Percentiles rank a stretch among this genome's conserved stretches.
These are phyloP conservation scores for Passer domesticus DNA, from an alignment of 2,113 vertebrate genomes.

Conservation along the genomic window DNA sequence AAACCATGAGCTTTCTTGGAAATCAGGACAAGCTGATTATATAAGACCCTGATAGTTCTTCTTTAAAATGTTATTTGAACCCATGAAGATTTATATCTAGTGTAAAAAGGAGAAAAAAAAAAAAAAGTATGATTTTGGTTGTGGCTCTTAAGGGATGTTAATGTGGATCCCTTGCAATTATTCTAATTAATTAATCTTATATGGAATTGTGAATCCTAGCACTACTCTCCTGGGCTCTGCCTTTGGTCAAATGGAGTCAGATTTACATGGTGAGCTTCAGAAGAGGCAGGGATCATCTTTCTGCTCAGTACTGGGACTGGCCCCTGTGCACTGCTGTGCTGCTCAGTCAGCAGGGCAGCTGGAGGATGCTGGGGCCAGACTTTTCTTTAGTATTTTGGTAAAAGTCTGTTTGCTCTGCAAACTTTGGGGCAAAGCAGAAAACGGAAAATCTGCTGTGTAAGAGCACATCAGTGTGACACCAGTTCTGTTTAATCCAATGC, in stretches of 20 bases:
- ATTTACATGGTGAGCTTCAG: not conserved
- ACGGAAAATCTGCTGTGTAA: not conserved
- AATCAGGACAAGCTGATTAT: constrained; percentile 71
- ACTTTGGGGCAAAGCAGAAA: not conserved
- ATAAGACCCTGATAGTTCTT: constrained; percentile 43
- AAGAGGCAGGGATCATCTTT: not conserved
- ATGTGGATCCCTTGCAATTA: not conserved
- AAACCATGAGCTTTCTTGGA: constrained; percentile 75
- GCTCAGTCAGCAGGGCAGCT: not conserved
- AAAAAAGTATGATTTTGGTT: not conserved
- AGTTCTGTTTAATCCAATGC: not conserved
- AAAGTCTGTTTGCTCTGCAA: not conserved
- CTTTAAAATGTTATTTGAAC: constrained; percentile 50
- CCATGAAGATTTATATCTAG: constrained; percentile 25
- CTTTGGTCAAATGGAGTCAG: not conserved
- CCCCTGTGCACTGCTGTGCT: not conserved
- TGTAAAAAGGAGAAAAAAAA: not conserved
- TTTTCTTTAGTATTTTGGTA: not conserved
- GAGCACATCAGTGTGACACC: not conserved
- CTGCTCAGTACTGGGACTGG: not conserved
- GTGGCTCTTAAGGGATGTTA: not conserved
- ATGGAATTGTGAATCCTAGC: not conserved
- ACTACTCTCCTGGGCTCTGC: not conserved
- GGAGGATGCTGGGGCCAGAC: not conserved
- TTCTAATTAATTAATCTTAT: not conserved